Percentiles rank a stretch among this genome's conserved stretches.
Conservation (phyloP, 2,797 vertebrate genomes). For the Alfaro cultratus region DNA sequence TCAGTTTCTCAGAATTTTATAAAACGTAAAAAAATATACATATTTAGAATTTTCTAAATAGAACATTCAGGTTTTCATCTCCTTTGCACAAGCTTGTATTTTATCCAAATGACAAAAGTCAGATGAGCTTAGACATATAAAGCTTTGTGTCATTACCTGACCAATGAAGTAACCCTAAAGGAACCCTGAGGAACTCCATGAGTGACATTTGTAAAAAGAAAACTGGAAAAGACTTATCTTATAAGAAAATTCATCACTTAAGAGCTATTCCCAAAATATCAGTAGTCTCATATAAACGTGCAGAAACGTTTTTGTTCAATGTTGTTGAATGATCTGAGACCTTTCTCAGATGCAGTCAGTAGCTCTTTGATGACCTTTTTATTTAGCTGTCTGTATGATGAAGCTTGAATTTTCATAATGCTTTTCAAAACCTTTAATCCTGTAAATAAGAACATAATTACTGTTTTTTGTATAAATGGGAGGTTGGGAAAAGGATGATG, state of each 20-base stretch:
- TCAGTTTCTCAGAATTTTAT: not conserved
- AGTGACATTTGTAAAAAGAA: not conserved
- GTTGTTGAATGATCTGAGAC: not conserved
- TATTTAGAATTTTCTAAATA: not conserved
- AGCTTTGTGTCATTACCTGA: not conserved
- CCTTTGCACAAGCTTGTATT: not conserved
- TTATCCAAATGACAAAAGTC: not conserved
- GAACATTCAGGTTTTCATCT: not conserved
- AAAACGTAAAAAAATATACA: not conserved
- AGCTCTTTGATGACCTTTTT: not conserved
- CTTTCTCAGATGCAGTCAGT: not conserved
- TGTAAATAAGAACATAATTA: not conserved
- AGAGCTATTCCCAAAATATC: not conserved
- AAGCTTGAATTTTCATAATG: not conserved
- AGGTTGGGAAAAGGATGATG: not conserved
- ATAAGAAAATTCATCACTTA: not conserved
- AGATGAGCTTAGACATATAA: not conserved
- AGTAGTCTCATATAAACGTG: not conserved
- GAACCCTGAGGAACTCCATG: not conserved
- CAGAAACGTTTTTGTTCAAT: not conserved
- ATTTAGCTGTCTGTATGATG: not conserved
- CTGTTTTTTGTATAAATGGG: not conserved
- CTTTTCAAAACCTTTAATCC: not conserved
- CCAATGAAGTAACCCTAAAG: not conserved
- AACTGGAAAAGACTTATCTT: not conserved